A percentile compares a stretch with the other conserved stretches of the same genome.
Conservation (phyloP, 2,797 vertebrate species). For the Arrhamphus sclerolepis region DNA sequence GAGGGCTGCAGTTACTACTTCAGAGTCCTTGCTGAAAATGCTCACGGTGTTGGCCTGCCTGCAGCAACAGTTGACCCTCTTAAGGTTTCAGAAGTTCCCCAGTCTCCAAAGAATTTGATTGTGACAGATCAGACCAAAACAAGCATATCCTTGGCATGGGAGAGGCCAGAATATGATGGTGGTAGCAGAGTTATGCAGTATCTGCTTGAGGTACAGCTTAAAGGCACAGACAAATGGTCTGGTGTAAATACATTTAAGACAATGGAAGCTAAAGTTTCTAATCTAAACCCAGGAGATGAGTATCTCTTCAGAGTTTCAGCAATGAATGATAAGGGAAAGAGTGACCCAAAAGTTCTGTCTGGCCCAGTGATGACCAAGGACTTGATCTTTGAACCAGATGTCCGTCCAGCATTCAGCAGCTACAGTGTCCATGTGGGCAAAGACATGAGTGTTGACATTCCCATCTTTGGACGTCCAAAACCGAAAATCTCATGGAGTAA, state of each 20-base stretch:
- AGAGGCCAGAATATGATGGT: slow-evolving; percentile 95
- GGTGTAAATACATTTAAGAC: slow-evolving; percentile 91
- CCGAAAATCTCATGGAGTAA: slow-evolving; percentile 92
- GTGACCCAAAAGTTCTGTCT: slow-evolving; percentile 93
- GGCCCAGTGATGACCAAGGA: slow-evolving; percentile 95
- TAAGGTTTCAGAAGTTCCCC: slow-evolving; percentile 97
- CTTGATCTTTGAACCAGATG: slow-evolving; percentile 94
- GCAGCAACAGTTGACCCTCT: slow-evolving; percentile 88
- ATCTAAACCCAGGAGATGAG: slow-evolving; percentile 92
- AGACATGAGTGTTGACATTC: slow-evolving; percentile 91
- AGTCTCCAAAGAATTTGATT: slow-evolving; percentile 92
- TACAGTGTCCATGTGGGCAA: slow-evolving; percentile 94
- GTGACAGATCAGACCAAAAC: slow-evolving; percentile 95
- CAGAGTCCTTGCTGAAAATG: slow-evolving; percentile 94
- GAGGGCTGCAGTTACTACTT: slow-evolving; percentile 98
- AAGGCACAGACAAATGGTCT: slow-evolving; percentile 94
- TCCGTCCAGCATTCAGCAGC: slow-evolving; percentile 91
- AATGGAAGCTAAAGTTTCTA: slow-evolving; percentile 89
- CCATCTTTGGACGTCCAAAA: slow-evolving; percentile 93
- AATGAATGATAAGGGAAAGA: slow-evolving; percentile 97
- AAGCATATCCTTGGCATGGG: slow-evolving; percentile 95
- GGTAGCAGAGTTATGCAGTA: slow-evolving; percentile 97
- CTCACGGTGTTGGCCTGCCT: slow-evolving; percentile 92
- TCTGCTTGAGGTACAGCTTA: slow-evolving; percentile 94
- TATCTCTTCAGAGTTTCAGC: slow-evolving; percentile 96